Conservation (phyloP, 2,113 vertebrate genomes). For the Gadus chalcogrammus region DNA sequence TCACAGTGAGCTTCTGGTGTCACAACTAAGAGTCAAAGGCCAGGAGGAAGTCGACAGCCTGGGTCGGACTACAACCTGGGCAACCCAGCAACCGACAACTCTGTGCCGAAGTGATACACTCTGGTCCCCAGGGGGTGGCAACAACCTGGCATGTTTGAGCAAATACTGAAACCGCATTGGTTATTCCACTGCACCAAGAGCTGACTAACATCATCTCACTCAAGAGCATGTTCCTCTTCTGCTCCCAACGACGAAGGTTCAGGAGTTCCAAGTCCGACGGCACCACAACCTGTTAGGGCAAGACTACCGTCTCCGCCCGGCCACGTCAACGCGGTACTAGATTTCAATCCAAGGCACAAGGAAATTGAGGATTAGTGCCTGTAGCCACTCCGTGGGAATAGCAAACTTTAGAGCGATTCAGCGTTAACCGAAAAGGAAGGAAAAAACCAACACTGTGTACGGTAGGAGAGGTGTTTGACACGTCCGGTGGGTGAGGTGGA, state of each 20-base stretch:
- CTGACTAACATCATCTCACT: too few species aligned
- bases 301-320: neutral
- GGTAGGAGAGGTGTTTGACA: neutral
- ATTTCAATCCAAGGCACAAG: conserved; percentile 20
- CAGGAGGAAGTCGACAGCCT: neutral
- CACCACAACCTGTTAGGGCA: conserved; percentile 1
- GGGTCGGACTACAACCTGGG: too few species aligned
- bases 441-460: neutral
- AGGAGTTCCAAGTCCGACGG: too few species aligned
- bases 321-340: conserved; percentile 15
- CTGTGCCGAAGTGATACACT: too few species aligned
- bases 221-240: too few species aligned
- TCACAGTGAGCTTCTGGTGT: conserved; percentile 1
- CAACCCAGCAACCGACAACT: too few species aligned
- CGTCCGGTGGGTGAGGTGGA: neutral
- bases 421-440: neutral
- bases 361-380: conserved; percentile 27
- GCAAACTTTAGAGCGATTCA: conserved; percentile 10
- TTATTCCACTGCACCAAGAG: too few species aligned
- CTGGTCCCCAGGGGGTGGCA: too few species aligned
- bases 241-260: too few species aligned
- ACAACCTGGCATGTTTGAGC: too few species aligned
- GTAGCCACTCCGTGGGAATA: conserved; percentile 2
- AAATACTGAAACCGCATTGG: too few species aligned
- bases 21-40: conserved; percentile 1